These are phyloP conservation scores for Torymus aiolomorphi DNA, from an alignment of 2,888 invertebrate genomes.

Conservation along the genomic window DNA sequence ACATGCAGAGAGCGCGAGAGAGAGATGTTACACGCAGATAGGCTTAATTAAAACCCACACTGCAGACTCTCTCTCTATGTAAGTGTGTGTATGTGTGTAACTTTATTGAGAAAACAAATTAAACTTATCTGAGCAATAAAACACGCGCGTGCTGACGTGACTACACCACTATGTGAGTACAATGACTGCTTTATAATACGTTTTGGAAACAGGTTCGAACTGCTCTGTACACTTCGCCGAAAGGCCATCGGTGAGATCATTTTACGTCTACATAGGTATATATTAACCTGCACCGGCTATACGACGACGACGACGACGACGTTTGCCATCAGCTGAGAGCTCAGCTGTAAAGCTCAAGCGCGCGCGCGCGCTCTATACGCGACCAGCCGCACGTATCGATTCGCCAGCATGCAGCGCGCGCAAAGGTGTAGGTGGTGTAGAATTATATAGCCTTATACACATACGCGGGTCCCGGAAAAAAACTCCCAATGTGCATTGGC, in stretches of 20 bases:
- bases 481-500: too few relatives aligned
- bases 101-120: too few relatives aligned
- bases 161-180: neutral
- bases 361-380: neutral
- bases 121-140: too few relatives aligned
- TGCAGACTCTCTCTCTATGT: too few relatives aligned
- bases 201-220: constrained; percentile 7
- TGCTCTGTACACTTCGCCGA: neutral
- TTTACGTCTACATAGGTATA: constrained; percentile 18
- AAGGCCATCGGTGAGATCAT: constrained; percentile 26
- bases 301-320: constrained; percentile 14
- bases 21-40: too few relatives aligned
- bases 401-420: constrained; percentile 1
- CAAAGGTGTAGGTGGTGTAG: too few relatives aligned
- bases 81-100: too few relatives aligned
- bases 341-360: constrained; percentile 65
- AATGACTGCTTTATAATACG: neutral
- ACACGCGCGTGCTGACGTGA: too few relatives aligned
- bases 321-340: constrained; percentile 72
- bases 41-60: too few relatives aligned
- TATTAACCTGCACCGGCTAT: neutral
- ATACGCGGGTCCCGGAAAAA: too few relatives aligned
- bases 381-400: constrained; percentile 46
- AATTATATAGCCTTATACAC: too few relatives aligned
- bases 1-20: too few relatives aligned